Evolutionary conservation across 2,888 invertebrate species (phyloP), one percentile per base, ranked within the genome.

Genomic region (Idaea biselata): DNA sequence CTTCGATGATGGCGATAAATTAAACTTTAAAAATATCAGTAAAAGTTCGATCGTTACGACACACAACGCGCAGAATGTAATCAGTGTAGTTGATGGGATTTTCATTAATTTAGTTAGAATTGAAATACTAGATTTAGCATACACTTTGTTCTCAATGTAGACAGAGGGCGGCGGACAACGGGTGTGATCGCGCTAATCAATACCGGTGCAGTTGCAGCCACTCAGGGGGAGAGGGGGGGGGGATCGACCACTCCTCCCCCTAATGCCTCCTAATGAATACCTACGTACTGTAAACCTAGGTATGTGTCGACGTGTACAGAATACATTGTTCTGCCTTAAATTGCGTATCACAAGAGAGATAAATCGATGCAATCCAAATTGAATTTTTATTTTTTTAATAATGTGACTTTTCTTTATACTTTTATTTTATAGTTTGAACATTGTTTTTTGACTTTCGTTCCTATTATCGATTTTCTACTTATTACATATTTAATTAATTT

Each of bases 151-250:
- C 25, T 25, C 25, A 25, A 25, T 25, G 25, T 25, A 25, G 25
- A 25, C 25, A 25, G 1, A 25, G 25, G 25, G 25, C 25, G 25
- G 25, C 5, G 66, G 58, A 61, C 60, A 56, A 62, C 60, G 70
- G 68, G 74, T 66, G 68, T 71, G 71, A 71, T 69, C 67, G 78
- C 69, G 78, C 82, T 86, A 82, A 87, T 87, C 87, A 84, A 87
- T 87, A 87, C 78, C 70, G 68, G 72, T 86, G 83, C 86, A 84
- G 82, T 78, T 81, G 84, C 82, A 80, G 68, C 69, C 66, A 60
- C 65, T 57, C 62, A 62, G 44, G 14, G 44, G 0, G 44, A 1
- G 11, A 11, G 44, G 11, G 44, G 14, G 1, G 14, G 8, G 44
- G 44, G 44, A 14, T 3, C 44, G 14, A 14, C 14, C 14, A 14